Evolutionary conservation across 2,113 vertebrate species (phyloP), one percentile per base, ranked within the genome.

Genomic region (Gambusia holbrooki): DNA sequence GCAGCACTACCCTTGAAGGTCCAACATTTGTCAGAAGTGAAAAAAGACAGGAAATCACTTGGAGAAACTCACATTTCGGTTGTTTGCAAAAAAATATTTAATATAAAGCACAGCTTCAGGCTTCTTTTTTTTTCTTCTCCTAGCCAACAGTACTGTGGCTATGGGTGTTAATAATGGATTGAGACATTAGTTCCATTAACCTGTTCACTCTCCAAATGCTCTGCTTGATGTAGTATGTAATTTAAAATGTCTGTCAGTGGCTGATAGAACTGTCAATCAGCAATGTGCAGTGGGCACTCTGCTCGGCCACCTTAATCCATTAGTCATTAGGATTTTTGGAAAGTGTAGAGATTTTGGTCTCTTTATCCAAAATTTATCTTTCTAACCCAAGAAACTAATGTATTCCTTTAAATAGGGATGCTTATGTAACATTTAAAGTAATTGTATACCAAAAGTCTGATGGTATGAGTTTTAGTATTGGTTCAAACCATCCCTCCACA

Each of bases 381-480:
- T 15, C 4, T 15, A 65, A 32, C 37, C 10, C 9, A 27, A 13
- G 3, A 29, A 54, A n/a, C 3, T 58, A n/a, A 58, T 58, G 51
- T 17, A n/a, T 11, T 58, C 7, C 51, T 58, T 58, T 19, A 45
- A 17, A 19, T 5, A 48, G 45, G 17, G 45, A 48, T 0, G 17
- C 17, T 58, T 25, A 19, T 6, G 8, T 58, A 58, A n/a, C 22
- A 51, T 51, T 48, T 48, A 5, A 51, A 51, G 19, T 51, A 51
- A 51, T 51, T 51, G 5, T 79, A 79, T 84, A 88, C 62, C 73
- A 82, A 77, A 65, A 71, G 63, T 51, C 35, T 72, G 69, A 82
- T 68, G 6, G 85, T 69, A 83, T 87, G 81, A 62, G 82, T 68
- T 74, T 67, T 29, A 82, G 40, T 79, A 74, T 91, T 91, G 89